Base-by-base conservation (phyloP, 1,140 invertebrate genomes). In the Leptinotarsa defecta region DNA sequence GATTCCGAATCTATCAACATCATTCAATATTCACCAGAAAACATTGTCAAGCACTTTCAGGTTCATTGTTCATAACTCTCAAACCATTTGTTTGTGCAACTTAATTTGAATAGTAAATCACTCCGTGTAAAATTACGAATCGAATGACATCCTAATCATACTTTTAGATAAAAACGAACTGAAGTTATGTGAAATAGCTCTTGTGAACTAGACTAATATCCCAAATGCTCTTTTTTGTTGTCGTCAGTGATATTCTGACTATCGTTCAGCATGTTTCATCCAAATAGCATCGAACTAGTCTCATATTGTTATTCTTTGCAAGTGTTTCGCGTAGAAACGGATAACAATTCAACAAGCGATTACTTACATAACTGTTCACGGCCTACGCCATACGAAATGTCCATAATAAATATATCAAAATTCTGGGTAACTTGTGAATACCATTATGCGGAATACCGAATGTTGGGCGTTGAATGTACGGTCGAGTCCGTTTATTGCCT, bases 341-440 rank as follows among this genome's bases (percentile, higher is more conserved):
- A 57, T 57, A 57, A 57, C 52, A 57, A 57, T 57, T 57, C 52
- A 57, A 57, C 15, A 57, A 19, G 52, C 52, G 52, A 57, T 57
- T 57, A 57, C 52, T 57, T 57, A 17, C 52, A 57, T 57, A 57
- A 57, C 52, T 57, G 52, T 57, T 57, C 52, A 57, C 52, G 3
- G 52, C 52, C 52, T 57, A 57, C 52, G 52, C 52, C 52, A 57
- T 57, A 57, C 52, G 52, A 57, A 57, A 57, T 57, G 52, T 57
- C 52, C 52, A 57, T 57, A 57, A 57, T 57, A 57, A 57, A 57
- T 57, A 57, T 57, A 57, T 57, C 52, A 57, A 57, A 57, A 57
- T 57, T 57, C 52, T 57, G 52, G 52, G 52, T 57, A 57, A 57
- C 52, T 57, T 57, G 52, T 57, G 52, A 57, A 57, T 57, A 57